phyloP scores from a whole-genome alignment of 2,113 vertebrate genomes.

The Eupsittula cactorum region DNA sequence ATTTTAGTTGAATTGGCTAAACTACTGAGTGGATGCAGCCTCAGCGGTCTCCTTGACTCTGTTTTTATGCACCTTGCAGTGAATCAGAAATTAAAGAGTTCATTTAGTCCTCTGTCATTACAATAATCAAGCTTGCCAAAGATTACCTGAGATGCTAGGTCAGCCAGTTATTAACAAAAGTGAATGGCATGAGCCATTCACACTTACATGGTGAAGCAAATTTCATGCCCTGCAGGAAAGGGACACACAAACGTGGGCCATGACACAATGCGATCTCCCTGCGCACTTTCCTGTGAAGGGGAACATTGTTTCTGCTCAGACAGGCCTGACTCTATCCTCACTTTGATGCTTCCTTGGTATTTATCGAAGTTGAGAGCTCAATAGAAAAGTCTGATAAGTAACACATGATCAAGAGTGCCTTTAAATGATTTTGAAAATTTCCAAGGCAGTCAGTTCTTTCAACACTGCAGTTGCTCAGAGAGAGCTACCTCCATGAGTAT shows the following conservation, averaged over 20 bases:
- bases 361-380: not conserved
- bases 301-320: not conserved
- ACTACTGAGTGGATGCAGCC: not conserved
- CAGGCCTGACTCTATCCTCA: not conserved
- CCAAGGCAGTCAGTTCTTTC: not conserved
- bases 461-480: not conserved
- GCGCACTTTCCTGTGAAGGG: not conserved
- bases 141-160: not conserved
- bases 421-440: not conserved
- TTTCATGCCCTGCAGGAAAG: rapidly evolving
- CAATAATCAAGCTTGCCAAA: not conserved
- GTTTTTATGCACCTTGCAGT: not conserved
- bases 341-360: not conserved
- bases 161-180: not conserved
- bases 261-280: not conserved
- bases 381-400: not conserved
- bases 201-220: not conserved
- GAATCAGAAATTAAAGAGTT: not conserved
- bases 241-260: not conserved
- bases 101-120: not conserved
- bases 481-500: not conserved
- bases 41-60: not conserved
- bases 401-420: not conserved
- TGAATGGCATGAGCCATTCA: not conserved
- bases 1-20: not conserved